Percentiles rank a stretch among this genome's conserved stretches.
phyloP scores from a whole-genome alignment of 2,113 vertebrate genomes.

The Strigops habroptila region DNA sequence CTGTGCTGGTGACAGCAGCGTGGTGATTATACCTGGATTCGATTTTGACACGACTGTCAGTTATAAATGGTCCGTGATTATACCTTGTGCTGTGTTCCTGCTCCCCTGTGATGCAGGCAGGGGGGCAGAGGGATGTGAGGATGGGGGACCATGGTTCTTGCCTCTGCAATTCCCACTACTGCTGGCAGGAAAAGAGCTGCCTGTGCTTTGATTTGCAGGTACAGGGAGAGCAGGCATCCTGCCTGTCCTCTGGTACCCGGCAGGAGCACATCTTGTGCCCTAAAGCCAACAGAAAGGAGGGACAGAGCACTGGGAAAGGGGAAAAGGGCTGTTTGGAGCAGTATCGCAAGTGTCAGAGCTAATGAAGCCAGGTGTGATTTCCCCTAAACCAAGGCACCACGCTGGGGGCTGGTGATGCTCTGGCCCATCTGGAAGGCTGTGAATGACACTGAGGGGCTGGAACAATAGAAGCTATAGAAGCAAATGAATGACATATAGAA shows the following conservation, averaged over 20 bases:
- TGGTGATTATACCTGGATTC: background rate
- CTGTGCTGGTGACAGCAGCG: background rate
- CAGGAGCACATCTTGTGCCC: background rate
- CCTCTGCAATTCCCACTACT: background rate
- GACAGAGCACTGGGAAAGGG: background rate
- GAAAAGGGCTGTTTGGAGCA: background rate
- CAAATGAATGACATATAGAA: background rate
- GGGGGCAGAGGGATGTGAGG: background rate
- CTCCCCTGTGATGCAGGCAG: background rate
- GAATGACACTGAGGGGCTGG: background rate
- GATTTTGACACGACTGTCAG: background rate
- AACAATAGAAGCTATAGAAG: background rate
- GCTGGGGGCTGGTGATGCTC: background rate
- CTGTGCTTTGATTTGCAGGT: background rate
- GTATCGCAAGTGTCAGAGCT: background rate
- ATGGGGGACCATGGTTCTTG: background rate
- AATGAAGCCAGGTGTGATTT: background rate
- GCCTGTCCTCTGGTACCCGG: background rate
- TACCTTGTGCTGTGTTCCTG: background rate
- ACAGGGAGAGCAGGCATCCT: background rate
- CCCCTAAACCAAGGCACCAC: background rate
- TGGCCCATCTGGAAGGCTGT: background rate
- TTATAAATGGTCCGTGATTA: background rate
- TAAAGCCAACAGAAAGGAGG: background rate
- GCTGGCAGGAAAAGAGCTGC: background rate